Base-by-base conservation (phyloP, 2,797 vertebrate genomes). In the Furcifer pardalis region DNA sequence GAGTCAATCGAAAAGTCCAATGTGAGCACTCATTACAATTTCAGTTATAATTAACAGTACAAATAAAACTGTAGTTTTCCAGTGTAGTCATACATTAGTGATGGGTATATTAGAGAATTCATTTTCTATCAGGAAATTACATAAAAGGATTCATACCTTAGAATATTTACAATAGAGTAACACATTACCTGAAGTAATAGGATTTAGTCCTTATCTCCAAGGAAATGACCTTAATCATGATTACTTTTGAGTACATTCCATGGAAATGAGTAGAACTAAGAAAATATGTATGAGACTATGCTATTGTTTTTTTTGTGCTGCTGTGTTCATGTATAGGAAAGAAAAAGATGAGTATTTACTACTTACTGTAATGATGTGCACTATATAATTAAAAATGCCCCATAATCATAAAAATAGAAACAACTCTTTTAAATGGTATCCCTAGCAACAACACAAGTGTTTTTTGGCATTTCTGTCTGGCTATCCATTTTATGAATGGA, bases 371-470 rank as follows among this genome's bases (percentile, higher is more conserved):
- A 2, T 4, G 21, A 56, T 56, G 52, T 4, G 13, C 42, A 71
- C n/a, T 25, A 35, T 62, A 77, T 83, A 68, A 66, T 7, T 75
- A 71, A 88, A 88, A 27, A 40, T 63, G 30, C 40, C 35, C 44
- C 0, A 0, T 71, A 9, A 77, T 52, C 80, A 81, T 5, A 35
- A 78, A 78, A 5, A 49, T 0, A 0, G 9, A 86, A 23, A 78
- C n/a, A 23, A 63, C 80, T 42, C 42, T 85, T 71, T 25, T 17
- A 37, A 71, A 12, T 27, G 40, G 21, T 40, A 25, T 71, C 42
- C 69, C 4, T 27, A 12, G 19, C 7, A 69, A 40, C 21, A 25
- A 87, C 49, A 79, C 40, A 74, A 42, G 7, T 30, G 27, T 71
- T 56, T 71, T 37, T 6, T 71, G 8, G 25, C n/a, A 42, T 66